phyloP scores from a whole-genome alignment of 2,113 vertebrate species.

The Aleadryas rufinucha region DNA sequence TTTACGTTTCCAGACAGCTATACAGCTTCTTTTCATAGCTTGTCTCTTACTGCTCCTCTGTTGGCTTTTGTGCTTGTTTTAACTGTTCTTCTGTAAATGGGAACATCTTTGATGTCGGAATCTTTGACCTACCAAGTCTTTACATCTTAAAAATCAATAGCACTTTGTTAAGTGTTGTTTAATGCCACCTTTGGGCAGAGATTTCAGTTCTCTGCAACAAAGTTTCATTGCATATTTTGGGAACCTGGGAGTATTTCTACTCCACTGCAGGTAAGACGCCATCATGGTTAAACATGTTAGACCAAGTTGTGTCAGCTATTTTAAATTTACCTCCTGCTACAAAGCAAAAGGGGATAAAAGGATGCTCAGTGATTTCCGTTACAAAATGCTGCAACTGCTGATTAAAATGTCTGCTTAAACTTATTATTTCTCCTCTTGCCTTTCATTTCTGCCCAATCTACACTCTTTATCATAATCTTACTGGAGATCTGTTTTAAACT shows the following conservation, averaged over 20 bases:
- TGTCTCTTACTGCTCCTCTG: not conserved
- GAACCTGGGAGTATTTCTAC: not conserved
- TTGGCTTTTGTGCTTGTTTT: not conserved
- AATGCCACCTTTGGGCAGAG: not conserved
- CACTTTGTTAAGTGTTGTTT: not conserved
- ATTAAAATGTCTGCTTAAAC: not conserved
- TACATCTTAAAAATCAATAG: not conserved
- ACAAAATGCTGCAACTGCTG: not conserved
- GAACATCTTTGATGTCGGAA: not conserved
- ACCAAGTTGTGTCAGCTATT: not conserved
- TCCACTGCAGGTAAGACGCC: not conserved
- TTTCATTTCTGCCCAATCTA: not conserved
- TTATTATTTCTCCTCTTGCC: not conserved
- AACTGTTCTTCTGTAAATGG: not conserved
- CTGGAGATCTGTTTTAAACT: not conserved
- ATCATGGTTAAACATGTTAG: not conserved
- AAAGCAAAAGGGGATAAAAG: not conserved
- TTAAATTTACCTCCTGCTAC: not conserved
- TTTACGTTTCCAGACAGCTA: not conserved
- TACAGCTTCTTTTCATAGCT: not conserved
- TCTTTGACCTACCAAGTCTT: not conserved
- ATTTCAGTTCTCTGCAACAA: not conserved
- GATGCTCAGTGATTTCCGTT: not conserved
- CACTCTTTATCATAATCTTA: not conserved
- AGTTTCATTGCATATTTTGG: not conserved